A percentile compares a stretch with the other conserved stretches of the same genome.
These are phyloP conservation scores for Bimastos eiseni DNA, from an alignment of 2,888 invertebrate species.

Conservation along the genomic window DNA sequence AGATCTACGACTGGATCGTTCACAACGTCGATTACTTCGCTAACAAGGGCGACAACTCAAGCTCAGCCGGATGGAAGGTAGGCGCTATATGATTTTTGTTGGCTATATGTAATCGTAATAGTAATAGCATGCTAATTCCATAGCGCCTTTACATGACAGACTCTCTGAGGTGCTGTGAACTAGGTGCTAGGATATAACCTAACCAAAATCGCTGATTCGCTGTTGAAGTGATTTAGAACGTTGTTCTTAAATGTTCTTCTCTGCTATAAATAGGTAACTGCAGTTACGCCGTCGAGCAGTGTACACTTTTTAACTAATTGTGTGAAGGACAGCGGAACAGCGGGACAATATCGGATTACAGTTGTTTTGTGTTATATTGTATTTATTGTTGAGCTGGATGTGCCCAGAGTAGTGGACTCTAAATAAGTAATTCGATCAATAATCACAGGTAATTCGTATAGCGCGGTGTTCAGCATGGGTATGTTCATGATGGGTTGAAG, in stretches of 20 bases:
- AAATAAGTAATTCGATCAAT: too few species aligned
- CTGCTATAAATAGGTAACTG: too few species aligned
- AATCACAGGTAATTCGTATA: background rate
- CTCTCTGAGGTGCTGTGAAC: background rate
- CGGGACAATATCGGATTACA: too few species aligned
- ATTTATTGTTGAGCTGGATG: too few species aligned
- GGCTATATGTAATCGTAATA: background rate
- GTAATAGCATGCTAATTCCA: background rate
- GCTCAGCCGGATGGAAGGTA: constrained; percentile 25
- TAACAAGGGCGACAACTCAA: background rate
- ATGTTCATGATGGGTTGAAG: background rate
- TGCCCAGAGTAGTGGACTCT: too few species aligned
- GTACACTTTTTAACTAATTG: too few species aligned
- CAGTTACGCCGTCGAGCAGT: too few species aligned
- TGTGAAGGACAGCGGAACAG: too few species aligned
- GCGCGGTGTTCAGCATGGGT: background rate
- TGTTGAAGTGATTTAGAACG: background rate
- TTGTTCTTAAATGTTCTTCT: too few species aligned
- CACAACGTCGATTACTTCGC: background rate
- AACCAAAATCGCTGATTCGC: too few species aligned
- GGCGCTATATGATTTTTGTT: background rate
- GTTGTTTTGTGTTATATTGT: too few species aligned
- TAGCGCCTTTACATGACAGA: background rate
- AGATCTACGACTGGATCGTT: constrained; percentile 25
- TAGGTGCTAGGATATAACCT: too few species aligned